These are phyloP conservation scores for Caradrina kadenii DNA, from an alignment of 2,888 invertebrate genomes.

Conservation along the genomic window DNA sequence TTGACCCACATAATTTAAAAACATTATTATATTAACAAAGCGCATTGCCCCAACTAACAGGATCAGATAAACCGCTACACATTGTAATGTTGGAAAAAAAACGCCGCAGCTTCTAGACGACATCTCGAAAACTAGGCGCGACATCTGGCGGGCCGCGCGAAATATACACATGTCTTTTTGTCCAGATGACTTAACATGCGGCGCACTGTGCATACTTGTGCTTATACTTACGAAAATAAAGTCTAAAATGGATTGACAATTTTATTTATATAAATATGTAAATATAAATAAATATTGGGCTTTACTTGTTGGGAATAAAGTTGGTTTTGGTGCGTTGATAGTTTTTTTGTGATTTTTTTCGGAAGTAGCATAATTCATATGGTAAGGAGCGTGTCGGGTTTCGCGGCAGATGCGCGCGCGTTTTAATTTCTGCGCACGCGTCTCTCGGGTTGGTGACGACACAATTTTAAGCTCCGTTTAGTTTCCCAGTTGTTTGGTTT, in stretches of 20 bases:
- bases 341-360: slow-evolving; percentile 75
- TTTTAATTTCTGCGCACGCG: slow-evolving; percentile 82
- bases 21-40: slow-evolving; percentile 59
- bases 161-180: slow-evolving; percentile 85
- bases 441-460: slow-evolving; percentile 67
- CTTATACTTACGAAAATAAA: slow-evolving; percentile 41
- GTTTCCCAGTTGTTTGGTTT: slow-evolving; percentile 61
- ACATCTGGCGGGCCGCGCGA: slow-evolving; percentile 84
- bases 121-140: slow-evolving; percentile 77
- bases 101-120: slow-evolving; percentile 67
- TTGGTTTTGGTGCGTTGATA: slow-evolving; percentile 64
- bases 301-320: slow-evolving; percentile 46
- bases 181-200: slow-evolving; percentile 80
- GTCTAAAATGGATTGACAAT: slow-evolving; percentile 48
- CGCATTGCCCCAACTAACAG: slow-evolving; percentile 68
- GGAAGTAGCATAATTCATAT: slow-evolving; percentile 86
- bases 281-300: slow-evolving; percentile 42
- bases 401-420: slow-evolving; percentile 84
- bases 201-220: slow-evolving; percentile 60
- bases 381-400: slow-evolving; percentile 87
- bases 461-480: slow-evolving; percentile 71
- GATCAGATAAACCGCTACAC: slow-evolving; percentile 80
- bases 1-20: slow-evolving; percentile 62
- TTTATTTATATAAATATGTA: slow-evolving; percentile 20
- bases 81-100: slow-evolving; percentile 72